A percentile compares a stretch with the other conserved stretches of the same genome.
phyloP scores from a whole-genome alignment of 2,888 invertebrate genomes.

The Achlya flavicornis region DNA sequence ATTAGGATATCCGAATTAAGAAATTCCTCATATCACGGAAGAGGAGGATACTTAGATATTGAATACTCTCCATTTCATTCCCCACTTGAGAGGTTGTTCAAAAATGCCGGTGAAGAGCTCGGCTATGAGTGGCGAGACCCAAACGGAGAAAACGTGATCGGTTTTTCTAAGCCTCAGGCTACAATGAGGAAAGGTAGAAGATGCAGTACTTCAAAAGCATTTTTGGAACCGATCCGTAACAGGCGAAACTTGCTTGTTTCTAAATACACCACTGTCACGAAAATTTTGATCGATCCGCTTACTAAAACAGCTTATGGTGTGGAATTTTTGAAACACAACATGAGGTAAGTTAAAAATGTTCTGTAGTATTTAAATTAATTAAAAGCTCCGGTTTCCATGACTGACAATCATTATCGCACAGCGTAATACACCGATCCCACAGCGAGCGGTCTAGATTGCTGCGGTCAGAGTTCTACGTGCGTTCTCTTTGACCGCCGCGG shows the following conservation, averaged over 20 bases:
- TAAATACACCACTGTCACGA: slow-evolving; percentile 87
- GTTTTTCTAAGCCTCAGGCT: slow-evolving; percentile 89
- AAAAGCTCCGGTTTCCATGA: neutral
- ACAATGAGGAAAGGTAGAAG: slow-evolving; percentile 88
- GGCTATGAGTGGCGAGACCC: slow-evolving; percentile 89
- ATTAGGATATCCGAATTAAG: slow-evolving; percentile 83
- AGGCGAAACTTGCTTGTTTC: slow-evolving; percentile 88
- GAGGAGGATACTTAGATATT: slow-evolving; percentile 87
- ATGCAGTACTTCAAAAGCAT: slow-evolving; percentile 92
- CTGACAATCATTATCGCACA: no score
- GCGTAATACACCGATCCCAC: no score
- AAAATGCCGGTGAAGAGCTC: slow-evolving; percentile 86
- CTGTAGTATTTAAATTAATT: neutral
- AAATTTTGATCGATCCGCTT: slow-evolving; percentile 85
- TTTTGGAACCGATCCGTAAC: slow-evolving; percentile 86
- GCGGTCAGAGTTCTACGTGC: no score
- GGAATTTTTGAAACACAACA: slow-evolving; percentile 86
- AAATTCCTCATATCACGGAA: slow-evolving; percentile 87
- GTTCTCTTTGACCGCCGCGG: no score
- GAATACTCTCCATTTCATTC: slow-evolving; percentile 86
- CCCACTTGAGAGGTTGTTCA: slow-evolving; percentile 85
- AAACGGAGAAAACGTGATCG: slow-evolving; percentile 85
- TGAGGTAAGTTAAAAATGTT: slow-evolving; percentile 54
- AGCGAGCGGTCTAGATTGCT: no score
- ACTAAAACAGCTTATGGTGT: slow-evolving; percentile 87